A percentile compares a stretch with the other conserved stretches of the same genome.
Conservation (phyloP, 2,113 vertebrate genomes). For the Indicator maculatus region DNA sequence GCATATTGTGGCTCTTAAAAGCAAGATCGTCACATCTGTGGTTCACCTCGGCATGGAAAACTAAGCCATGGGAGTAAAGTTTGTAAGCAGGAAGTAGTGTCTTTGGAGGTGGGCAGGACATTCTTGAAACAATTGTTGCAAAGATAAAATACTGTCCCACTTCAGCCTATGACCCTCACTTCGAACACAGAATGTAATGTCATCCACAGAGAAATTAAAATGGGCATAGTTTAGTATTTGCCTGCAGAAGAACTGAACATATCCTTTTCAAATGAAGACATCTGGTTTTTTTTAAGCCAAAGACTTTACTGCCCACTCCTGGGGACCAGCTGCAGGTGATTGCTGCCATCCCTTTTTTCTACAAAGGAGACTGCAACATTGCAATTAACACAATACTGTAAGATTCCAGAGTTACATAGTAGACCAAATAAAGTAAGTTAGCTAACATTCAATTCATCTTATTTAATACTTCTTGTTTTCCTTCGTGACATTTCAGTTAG, state of each 20-base stretch:
- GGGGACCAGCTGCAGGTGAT: not conserved
- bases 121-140: not conserved
- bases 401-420: not conserved
- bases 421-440: not conserved
- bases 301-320: not conserved
- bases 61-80: not conserved
- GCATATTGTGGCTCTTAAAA: not conserved
- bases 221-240: too few relatives aligned
- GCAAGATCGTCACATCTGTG: fast-evolving
- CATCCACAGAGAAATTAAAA: not conserved
- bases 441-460: not conserved
- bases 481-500: not conserved
- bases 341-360: not conserved
- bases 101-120: not conserved
- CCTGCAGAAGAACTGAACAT: fast-evolving
- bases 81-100: not conserved
- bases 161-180: fast-evolving
- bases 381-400: fast-evolving
- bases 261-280: not conserved
- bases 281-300: not conserved
- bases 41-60: not conserved
- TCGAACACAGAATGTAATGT: fast-evolving
- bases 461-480: not conserved
- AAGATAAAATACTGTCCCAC: not conserved
- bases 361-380: not conserved